phyloP scores from a whole-genome alignment of 1,140 invertebrate species.

The Atta colombica region DNA sequence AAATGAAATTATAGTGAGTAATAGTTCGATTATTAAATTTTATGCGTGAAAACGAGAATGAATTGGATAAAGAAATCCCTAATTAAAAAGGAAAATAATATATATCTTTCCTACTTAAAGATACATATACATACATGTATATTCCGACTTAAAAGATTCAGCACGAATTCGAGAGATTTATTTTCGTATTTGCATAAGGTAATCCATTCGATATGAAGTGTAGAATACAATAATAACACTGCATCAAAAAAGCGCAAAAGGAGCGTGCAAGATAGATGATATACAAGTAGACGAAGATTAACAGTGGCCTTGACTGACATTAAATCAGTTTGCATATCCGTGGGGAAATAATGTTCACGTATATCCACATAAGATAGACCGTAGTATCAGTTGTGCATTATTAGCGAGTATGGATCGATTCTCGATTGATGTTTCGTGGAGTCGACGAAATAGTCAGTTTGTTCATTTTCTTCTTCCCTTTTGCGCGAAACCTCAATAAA shows the following conservation, averaged over 20 bases:
- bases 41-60: not conserved
- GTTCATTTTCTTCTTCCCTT: too few species aligned
- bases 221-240: not conserved
- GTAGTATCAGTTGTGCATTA: constrained; percentile 51
- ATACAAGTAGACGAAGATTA: not conserved
- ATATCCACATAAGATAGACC: constrained; percentile 28
- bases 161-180: not conserved
- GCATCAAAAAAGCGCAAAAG: not conserved
- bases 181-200: not conserved
- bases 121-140: too few species aligned
- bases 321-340: constrained; percentile 45
- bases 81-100: not conserved
- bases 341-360: constrained; percentile 5
- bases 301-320: constrained; percentile 36
- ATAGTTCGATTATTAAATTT: not conserved
- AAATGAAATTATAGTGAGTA: too few species aligned
- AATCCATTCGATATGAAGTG: not conserved
- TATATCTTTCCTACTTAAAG: not conserved
- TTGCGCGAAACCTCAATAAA: not conserved
- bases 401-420: constrained; percentile 38
- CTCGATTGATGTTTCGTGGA: constrained; percentile 29
- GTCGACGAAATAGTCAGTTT: not conserved
- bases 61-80: not conserved
- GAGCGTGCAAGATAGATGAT: not conserved
- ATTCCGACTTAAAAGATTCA: not conserved